Conservation (phyloP, 2,888 invertebrate species). For the Eurytoma californica region DNA sequence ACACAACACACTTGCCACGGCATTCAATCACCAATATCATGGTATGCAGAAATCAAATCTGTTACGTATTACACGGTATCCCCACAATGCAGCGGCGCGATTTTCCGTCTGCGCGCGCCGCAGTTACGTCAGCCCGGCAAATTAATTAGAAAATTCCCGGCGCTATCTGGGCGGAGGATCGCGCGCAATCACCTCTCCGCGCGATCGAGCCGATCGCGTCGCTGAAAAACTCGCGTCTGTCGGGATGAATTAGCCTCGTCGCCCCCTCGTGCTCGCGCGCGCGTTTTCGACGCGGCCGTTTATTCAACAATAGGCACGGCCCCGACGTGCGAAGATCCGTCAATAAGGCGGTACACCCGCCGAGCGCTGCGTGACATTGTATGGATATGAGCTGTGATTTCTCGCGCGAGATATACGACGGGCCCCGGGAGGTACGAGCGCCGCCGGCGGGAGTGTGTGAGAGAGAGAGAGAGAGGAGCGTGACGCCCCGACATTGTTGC, state of each 20-base stretch:
- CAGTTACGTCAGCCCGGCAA: too few relatives aligned
- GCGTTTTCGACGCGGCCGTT: constrained; percentile 7
- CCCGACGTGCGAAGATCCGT: constrained; percentile 53
- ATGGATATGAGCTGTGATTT: constrained; percentile 73
- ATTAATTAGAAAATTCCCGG: too few relatives aligned
- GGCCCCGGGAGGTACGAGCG: not conserved
- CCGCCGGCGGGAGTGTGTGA: not conserved
- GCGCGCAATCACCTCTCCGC: too few relatives aligned
- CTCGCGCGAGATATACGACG: constrained; percentile 62
- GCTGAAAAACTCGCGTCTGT: not conserved
- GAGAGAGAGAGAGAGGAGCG: not conserved
- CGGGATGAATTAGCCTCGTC: not conserved
- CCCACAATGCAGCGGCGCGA: too few relatives aligned
- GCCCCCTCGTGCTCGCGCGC: not conserved
- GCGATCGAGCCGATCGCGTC: too few relatives aligned
- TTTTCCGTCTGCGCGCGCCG: too few relatives aligned
- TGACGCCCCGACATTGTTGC: constrained; percentile 25
- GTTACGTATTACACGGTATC: too few relatives aligned
- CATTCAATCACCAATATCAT: too few relatives aligned
- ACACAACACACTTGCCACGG: too few relatives aligned
- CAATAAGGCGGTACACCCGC: constrained; percentile 52
- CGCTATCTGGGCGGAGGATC: too few relatives aligned
- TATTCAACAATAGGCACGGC: constrained; percentile 14
- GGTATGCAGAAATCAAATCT: too few relatives aligned
- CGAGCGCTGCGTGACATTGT: constrained; percentile 72